Evolutionary conservation across 2,888 invertebrate genomes (phyloP).

Genomic region (Caenorhabditis sp.): DNA sequence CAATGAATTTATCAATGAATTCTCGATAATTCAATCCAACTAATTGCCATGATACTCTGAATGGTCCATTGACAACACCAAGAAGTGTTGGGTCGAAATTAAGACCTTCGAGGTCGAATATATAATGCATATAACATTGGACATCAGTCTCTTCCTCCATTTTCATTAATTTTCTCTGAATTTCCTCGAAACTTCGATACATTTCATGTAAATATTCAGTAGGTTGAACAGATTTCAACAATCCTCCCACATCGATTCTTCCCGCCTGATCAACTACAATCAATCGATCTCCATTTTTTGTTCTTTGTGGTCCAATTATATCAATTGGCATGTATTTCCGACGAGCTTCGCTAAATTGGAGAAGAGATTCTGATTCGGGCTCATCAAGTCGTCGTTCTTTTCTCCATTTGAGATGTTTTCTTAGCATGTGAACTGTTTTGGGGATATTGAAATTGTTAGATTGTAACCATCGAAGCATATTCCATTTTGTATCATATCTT

Average conservation of each 20-base stretch:
- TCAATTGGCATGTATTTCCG: constrained; percentile 47
- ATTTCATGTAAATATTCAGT: constrained; percentile 57
- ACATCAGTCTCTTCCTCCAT: constrained; percentile 74
- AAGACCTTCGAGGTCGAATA: constrained; percentile 56
- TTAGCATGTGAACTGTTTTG: constrained; percentile 44
- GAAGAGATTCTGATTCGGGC: constrained; percentile 20
- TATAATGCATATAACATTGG: constrained; percentile 53
- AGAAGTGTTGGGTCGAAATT: constrained; percentile 50
- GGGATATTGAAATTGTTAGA: constrained; percentile 46
- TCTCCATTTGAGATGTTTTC: constrained; percentile 55
- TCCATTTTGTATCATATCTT: constrained; percentile 54
- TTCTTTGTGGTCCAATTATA: constrained; percentile 46
- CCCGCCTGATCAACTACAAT: constrained; percentile 55
- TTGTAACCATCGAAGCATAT: constrained; percentile 57
- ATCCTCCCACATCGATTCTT: constrained; percentile 47
- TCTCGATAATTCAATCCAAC: constrained; percentile 54
- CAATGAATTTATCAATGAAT: constrained; percentile 58
- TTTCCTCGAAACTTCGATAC: constrained; percentile 48
- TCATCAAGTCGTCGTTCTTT: constrained; percentile 47
- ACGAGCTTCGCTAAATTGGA: constrained; percentile 30
- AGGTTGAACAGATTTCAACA: constrained; percentile 58
- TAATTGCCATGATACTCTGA: constrained; percentile 58
- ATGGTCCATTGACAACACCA: constrained; percentile 49
- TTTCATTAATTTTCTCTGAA: constrained; percentile 44
- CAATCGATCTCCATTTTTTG: constrained; percentile 42